These are phyloP conservation scores for Telenomus remus DNA, from an alignment of 1,140 invertebrate genomes.

Conservation along the genomic window DNA sequence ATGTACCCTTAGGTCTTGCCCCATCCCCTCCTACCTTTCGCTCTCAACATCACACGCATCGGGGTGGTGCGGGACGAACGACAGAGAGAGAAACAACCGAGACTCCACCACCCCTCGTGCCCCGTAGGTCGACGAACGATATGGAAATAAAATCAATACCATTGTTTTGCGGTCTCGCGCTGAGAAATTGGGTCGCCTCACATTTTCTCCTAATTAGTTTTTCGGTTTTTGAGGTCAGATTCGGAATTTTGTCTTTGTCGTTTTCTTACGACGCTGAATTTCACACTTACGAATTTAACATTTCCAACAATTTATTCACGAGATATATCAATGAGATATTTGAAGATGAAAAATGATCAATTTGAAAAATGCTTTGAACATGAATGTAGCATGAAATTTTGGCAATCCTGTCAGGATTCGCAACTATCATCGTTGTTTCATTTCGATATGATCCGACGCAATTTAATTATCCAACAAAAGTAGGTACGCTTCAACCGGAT, in stretches of 20 bases:
- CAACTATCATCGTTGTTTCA: background rate
- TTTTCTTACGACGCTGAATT: too few relatives aligned
- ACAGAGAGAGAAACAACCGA: constrained; percentile 32
- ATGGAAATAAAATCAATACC: constrained; percentile 75
- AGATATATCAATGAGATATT: too few relatives aligned
- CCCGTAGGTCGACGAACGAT: constrained; percentile 56
- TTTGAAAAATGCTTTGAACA: too few relatives aligned
- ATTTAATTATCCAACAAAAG: too few relatives aligned
- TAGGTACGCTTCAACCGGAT: too few relatives aligned
- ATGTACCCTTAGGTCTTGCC: constrained; percentile 66
- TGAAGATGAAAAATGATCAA: too few relatives aligned
- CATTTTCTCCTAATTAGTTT: constrained; percentile 4
- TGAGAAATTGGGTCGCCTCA: constrained; percentile 67
- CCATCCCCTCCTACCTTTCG: constrained; percentile 30
- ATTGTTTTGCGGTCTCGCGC: constrained; percentile 72
- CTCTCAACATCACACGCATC: constrained; percentile 49
- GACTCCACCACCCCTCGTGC: constrained; percentile 23
- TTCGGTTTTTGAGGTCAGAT: background rate
- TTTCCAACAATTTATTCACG: too few relatives aligned
- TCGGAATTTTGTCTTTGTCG: too few relatives aligned
- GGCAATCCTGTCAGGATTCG: too few relatives aligned
- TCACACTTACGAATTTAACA: too few relatives aligned
- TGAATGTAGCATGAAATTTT: too few relatives aligned
- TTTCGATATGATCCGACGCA: background rate
- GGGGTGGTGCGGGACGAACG: background rate